phyloP scores from a whole-genome alignment of 2,797 vertebrate genomes.

The Eulemur rubriventer region DNA sequence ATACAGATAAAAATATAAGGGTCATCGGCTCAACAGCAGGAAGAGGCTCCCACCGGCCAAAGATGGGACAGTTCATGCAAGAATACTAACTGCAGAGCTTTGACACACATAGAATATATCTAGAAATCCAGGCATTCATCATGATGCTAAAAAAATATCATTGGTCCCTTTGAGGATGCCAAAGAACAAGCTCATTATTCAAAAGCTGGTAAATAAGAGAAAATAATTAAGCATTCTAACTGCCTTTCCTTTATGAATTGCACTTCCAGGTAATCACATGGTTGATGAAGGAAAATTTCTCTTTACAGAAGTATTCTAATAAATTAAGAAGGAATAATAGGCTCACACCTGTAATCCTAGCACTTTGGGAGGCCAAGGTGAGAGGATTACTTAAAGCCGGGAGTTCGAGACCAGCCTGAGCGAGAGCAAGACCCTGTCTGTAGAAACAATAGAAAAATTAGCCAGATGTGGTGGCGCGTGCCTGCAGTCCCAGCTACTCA shows the following conservation, averaged over 20 bases:
- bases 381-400: too few species aligned
- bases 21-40: neutral
- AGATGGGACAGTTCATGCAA: neutral
- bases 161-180: neutral
- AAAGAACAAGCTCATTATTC: neutral
- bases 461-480: rapidly evolving
- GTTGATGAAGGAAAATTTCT: neutral
- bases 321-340: neutral
- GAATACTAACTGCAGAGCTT: neutral
- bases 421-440: too few species aligned
- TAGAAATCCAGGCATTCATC: neutral
- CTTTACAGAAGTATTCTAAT: neutral
- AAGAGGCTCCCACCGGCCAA: neutral
- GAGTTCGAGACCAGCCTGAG: too few species aligned
- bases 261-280: slow-evolving; percentile 7
- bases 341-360: too few species aligned
- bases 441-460: too few species aligned
- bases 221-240: slow-evolving; percentile 45
- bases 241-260: slow-evolving; percentile 6
- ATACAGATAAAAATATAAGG: neutral
- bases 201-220: slow-evolving; percentile 13
- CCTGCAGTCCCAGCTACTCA: too few species aligned
- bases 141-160: neutral
- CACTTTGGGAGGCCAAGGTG: too few species aligned
- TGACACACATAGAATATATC: neutral